Evolutionary conservation across 1,140 invertebrate species (phyloP).

Genomic region (Bombus cullumanus): DNA sequence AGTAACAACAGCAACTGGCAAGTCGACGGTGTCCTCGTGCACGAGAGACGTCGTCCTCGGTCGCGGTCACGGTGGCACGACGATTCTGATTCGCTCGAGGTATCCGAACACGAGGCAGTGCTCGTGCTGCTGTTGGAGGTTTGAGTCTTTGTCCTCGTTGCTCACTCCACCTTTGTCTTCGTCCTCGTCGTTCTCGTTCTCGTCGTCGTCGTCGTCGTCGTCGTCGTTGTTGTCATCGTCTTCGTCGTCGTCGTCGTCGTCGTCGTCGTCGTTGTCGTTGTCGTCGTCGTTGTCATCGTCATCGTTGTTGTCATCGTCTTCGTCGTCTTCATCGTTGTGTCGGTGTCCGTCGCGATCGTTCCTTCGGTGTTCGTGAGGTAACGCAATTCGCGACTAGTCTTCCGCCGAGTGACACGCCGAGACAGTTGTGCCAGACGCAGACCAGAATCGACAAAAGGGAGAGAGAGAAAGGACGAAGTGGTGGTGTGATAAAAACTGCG

Average conservation of each 20-base stretch:
- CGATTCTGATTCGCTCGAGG: background rate
- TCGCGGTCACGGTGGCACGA: background rate
- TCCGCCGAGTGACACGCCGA: conserved; percentile 25
- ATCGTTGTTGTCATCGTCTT: background rate
- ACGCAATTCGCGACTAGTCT: background rate
- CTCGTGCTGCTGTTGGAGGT: background rate
- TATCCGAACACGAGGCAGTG: conserved; percentile 5
- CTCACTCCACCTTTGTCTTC: background rate
- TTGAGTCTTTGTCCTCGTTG: background rate
- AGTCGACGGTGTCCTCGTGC: conserved; percentile 8
- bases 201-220: background rate
- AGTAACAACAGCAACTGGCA: background rate
- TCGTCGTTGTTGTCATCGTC: background rate
- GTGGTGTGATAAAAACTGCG: background rate
- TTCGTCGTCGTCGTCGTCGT: background rate
- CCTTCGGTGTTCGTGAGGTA: conserved; percentile 5
- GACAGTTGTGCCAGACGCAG: background rate
- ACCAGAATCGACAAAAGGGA: background rate
- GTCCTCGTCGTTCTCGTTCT: background rate
- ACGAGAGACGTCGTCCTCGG: background rate
- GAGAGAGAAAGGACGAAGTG: background rate
- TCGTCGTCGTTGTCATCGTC: background rate
- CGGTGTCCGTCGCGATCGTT: background rate
- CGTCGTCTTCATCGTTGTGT: background rate
- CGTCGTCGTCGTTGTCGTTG: background rate